Conservation (phyloP, 1,140 invertebrate species). For the Solen grandis region DNA sequence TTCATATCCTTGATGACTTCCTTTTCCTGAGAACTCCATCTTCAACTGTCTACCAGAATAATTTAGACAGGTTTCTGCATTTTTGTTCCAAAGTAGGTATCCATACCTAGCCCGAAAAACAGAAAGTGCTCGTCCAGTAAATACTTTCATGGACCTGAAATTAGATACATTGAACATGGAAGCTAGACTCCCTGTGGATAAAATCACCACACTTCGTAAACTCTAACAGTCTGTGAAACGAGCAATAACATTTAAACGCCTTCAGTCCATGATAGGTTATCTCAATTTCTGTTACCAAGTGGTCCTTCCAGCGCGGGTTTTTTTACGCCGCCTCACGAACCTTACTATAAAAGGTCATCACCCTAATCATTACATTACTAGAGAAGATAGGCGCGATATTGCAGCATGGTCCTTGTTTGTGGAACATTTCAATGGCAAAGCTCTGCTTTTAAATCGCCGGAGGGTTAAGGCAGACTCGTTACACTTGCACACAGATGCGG, state of each 20-base stretch:
- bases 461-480: conserved; percentile 4
- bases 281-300: conserved; percentile 43
- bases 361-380: conserved; percentile 35
- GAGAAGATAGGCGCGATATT: not conserved
- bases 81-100: conserved; percentile 4
- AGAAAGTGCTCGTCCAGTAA: not conserved
- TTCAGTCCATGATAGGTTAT: conserved; percentile 22
- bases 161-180: conserved; percentile 3
- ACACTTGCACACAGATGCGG: conserved; percentile 35
- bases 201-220: not conserved
- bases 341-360: conserved; percentile 22
- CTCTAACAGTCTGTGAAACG: not conserved
- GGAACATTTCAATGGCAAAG: conserved; percentile 41
- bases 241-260: conserved; percentile 12
- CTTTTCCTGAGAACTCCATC: conserved; percentile 24
- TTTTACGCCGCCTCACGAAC: conserved; percentile 24
- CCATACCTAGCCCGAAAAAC: not conserved
- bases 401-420: conserved; percentile 16
- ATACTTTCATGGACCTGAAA: not conserved
- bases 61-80: conserved; percentile 1
- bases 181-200: not conserved
- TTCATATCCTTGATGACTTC: conserved; percentile 47
- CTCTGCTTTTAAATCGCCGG: not conserved
- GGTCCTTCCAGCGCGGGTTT: not conserved
- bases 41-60: not conserved